Conservation (phyloP, 2,113 vertebrate species). For the Atrichornis clamosus region DNA sequence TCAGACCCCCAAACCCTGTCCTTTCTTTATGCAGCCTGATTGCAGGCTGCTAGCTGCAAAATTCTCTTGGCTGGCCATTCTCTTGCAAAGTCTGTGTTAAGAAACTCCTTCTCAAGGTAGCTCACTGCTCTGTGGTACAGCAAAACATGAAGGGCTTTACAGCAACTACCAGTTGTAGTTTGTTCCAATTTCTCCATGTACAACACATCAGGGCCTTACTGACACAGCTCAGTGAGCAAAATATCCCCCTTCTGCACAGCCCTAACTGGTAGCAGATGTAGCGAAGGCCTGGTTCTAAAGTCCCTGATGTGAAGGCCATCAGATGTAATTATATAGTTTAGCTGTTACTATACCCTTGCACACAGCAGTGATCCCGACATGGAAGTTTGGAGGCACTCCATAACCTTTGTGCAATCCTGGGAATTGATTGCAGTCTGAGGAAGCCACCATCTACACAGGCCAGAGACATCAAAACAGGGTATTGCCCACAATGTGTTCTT, state of each 20-base stretch:
- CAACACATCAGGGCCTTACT: not conserved
- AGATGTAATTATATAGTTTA: not conserved
- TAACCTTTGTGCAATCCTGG: conserved; percentile 10
- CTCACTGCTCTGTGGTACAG: not conserved
- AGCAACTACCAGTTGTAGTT: not conserved
- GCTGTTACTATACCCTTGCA: not conserved
- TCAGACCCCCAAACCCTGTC: not conserved
- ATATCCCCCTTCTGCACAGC: not conserved
- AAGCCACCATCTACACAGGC: not conserved
- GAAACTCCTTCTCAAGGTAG: not conserved
- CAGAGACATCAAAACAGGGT: conserved; percentile 31
- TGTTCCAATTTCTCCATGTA: not conserved
- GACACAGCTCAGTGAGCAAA: not conserved
- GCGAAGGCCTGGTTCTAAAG: not conserved
- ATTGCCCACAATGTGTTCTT: not conserved
- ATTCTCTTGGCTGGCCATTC: not conserved
- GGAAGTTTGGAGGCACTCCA: conserved; percentile 1
- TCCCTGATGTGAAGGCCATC: not conserved
- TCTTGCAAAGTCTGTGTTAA: not conserved
- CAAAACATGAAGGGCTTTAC: not conserved
- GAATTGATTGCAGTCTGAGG: not conserved
- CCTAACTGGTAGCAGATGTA: not conserved
- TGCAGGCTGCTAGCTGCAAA: not conserved
- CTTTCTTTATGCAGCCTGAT: not conserved
- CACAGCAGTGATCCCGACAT: not conserved